Evolutionary conservation across 2,113 vertebrate genomes (phyloP), one percentile per base, ranked within the genome.

Genomic region (Silurus glanis): DNA sequence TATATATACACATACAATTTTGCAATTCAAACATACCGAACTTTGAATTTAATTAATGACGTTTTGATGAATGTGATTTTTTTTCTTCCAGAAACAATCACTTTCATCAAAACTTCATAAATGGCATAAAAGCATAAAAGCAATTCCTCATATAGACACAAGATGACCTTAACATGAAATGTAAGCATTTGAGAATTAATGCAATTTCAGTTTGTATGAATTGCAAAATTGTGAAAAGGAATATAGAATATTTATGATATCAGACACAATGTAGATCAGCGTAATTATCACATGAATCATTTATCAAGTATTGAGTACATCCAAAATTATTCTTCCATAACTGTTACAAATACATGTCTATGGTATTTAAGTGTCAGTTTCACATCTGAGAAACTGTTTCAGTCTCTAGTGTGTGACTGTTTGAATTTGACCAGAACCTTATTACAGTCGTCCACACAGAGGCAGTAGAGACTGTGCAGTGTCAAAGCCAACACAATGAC

Each of bases 401-500:
- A 82, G 28, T 62, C 45, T 47, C 55, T 74, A 45, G 56, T 72
- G 17, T 58, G 28, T 28, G 67, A 74, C 82, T 47, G 28, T 10
- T 71, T 62, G 83, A 45, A 75, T 84, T 19, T 10, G 45, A 49
- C 12, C 13, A 81, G 67, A 72, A 76, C 58, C 51, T 59, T 58
- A 45, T 28, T 45, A 81, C 62, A 80, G 49, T 80, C 71, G 58
- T 47, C 56, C 58, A 72, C 62, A 79, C n/a, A 86, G 64, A 84
- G 75, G 64, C 72, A 80, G 85, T 83, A 82, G 66, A 87, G 88
- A 16, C 76, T 53, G 75, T 28, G 53, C 2, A 56, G 53, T 61
- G 49, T 69, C 76, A 78, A 53, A 51, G 75, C 72, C 74, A 53
- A 61, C 55, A 74, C 74, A 37, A 62, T 49, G 59, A 55, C 72